Evolutionary conservation across 2,888 invertebrate genomes (phyloP).

Genomic region (Agrilus mali): DNA sequence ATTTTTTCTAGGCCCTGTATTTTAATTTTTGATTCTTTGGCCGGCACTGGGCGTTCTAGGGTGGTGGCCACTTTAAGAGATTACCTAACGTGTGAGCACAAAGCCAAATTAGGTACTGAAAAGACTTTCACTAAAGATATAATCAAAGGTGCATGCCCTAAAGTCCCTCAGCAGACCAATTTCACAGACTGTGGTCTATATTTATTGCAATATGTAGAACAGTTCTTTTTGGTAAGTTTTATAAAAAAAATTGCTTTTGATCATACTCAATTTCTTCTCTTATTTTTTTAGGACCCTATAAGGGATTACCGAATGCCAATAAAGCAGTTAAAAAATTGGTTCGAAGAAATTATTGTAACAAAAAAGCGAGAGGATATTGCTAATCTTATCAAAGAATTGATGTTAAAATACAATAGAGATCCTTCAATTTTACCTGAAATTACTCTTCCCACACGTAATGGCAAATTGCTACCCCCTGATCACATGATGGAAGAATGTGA

Average conservation of each 20-base stretch:
- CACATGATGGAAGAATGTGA: slow-evolving; percentile 13
- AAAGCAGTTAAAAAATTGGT: slow-evolving; percentile 73
- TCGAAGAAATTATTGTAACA: slow-evolving; percentile 69
- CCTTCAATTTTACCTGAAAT: slow-evolving; percentile 56
- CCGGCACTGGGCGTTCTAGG: slow-evolving; percentile 65
- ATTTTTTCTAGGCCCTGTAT: slow-evolving; percentile 72
- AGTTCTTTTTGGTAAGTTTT: slow-evolving; percentile 69
- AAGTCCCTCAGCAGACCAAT: slow-evolving; percentile 96
- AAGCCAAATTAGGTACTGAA: slow-evolving; percentile 50
- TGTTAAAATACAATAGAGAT: slow-evolving; percentile 59
- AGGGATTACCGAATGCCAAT: slow-evolving; percentile 73
- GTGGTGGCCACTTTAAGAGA: slow-evolving; percentile 85
- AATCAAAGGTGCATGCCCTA: slow-evolving; percentile 76
- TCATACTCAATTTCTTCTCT: neutral
- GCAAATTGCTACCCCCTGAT: slow-evolving; percentile 40
- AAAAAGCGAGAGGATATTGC: slow-evolving; percentile 81
- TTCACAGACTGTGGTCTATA: slow-evolving; percentile 95
- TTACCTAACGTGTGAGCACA: slow-evolving; percentile 79
- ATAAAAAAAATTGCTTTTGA: neutral
- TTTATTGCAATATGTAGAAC: slow-evolving; percentile 90
- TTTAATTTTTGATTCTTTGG: slow-evolving; percentile 88
- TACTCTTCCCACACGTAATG: slow-evolving; percentile 64
- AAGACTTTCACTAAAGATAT: slow-evolving; percentile 68
- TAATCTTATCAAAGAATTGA: slow-evolving; percentile 58
- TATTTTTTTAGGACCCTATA: slow-evolving; percentile 54